phyloP scores from a whole-genome alignment of 2,797 vertebrate species.

The Antennarius maculatus region DNA sequence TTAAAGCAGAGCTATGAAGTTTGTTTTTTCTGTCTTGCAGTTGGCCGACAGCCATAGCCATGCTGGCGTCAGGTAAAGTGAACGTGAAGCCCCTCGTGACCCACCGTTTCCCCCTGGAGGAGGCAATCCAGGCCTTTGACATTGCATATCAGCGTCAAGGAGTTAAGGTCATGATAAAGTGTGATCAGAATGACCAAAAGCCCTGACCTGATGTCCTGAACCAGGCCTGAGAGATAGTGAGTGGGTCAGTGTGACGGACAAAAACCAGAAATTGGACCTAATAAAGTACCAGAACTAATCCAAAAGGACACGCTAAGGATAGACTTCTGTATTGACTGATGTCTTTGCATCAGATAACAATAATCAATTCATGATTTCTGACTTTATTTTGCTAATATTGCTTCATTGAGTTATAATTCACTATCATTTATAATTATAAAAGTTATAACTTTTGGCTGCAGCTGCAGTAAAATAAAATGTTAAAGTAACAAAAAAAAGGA shows the following conservation, averaged over 20 bases:
- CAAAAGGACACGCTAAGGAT: conserved; percentile 5
- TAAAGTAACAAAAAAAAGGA: too few species aligned
- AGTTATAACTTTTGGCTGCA: too few species aligned
- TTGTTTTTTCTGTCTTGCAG: conserved; percentile 67
- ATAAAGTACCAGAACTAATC: conserved; percentile 33
- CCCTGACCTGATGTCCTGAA: conserved; percentile 10
- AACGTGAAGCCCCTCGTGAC: conserved; percentile 93
- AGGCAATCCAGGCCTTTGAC: conserved; percentile 92
- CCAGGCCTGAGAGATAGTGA: not conserved
- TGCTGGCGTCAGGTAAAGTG: conserved; percentile 90
- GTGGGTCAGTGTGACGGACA: not conserved
- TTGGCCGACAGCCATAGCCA: conserved; percentile 93
- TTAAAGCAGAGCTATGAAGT: not conserved
- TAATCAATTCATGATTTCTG: too few species aligned
- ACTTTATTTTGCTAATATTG: too few species aligned
- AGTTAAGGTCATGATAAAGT: conserved; percentile 97
- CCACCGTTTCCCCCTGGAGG: conserved; percentile 94
- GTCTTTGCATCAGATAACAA: too few species aligned
- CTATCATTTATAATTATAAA: too few species aligned
- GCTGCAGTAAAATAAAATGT: too few species aligned
- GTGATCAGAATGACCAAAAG: conserved; percentile 88
- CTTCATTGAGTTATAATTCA: too few species aligned
- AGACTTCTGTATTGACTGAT: too few species aligned
- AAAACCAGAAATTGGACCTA: conserved; percentile 46
- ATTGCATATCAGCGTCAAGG: conserved; percentile 88